These are phyloP conservation scores for Onthophagus sagittarius DNA, from an alignment of 2,888 invertebrate genomes.

Conservation along the genomic window DNA sequence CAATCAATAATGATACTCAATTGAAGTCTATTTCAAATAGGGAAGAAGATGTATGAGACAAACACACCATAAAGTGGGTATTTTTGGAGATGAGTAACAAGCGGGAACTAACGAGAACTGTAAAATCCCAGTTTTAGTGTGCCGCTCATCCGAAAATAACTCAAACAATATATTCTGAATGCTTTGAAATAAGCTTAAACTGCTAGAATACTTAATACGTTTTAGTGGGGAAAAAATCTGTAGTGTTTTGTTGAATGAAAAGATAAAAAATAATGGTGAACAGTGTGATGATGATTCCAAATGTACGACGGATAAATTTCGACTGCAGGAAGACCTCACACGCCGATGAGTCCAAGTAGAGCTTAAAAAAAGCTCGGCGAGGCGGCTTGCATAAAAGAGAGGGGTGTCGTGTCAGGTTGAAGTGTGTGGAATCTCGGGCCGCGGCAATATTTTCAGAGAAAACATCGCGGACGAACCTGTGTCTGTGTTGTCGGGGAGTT, in stretches of 20 bases:
- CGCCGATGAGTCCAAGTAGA: background rate
- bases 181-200: no score
- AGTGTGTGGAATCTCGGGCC: background rate
- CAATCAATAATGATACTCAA: background rate
- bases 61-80: background rate
- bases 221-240: background rate
- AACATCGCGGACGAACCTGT: background rate
- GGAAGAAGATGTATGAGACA: background rate
- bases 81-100: background rate
- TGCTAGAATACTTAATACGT: no score
- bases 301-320: background rate
- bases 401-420: background rate
- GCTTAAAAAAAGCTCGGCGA: background rate
- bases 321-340: background rate
- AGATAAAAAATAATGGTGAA: background rate
- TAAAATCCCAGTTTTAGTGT: background rate
- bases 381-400: background rate
- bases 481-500: background rate
- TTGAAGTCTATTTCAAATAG: background rate
- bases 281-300: background rate
- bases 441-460: background rate
- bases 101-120: background rate
- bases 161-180: background rate
- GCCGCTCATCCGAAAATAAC: background rate
- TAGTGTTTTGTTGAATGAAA: background rate